Conservation (phyloP, 1,140 invertebrate genomes). For the Grapholita molesta region DNA sequence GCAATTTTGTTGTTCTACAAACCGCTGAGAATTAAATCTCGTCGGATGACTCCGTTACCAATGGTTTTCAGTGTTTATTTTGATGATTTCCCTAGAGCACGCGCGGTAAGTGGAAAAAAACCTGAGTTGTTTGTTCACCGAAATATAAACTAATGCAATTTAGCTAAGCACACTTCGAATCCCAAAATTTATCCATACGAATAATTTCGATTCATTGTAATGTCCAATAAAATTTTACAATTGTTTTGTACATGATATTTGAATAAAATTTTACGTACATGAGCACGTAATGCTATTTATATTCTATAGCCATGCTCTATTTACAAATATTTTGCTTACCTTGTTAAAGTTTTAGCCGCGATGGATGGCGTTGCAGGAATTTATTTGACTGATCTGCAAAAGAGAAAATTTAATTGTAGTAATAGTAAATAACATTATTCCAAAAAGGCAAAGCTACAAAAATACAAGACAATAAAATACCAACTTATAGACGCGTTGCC, state of each 20-base stretch:
- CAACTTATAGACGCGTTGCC: too few species aligned
- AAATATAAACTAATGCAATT: not conserved
- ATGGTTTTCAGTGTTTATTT: not conserved
- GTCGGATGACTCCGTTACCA: not conserved
- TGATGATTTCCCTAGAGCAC: not conserved
- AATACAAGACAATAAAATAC: too few species aligned
- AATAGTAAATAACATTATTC: not conserved
- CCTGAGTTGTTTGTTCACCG: not conserved
- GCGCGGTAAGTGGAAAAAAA: not conserved
- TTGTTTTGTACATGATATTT: too few species aligned
- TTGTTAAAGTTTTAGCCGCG: conserved; percentile 49
- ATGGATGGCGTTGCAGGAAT: conserved; percentile 55
- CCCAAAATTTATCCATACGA: not conserved
- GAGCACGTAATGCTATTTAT: too few species aligned
- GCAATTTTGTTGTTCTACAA: too few species aligned
- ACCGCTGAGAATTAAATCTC: not conserved
- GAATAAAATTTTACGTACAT: too few species aligned
- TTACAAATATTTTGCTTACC: conserved; percentile 34
- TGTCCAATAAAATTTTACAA: too few species aligned
- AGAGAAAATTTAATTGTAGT: not conserved
- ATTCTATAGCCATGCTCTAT: not conserved
- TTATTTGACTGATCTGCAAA: conserved; percentile 26
- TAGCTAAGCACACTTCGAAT: not conserved
- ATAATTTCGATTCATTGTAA: not conserved
- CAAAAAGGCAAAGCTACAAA: conserved; percentile 22